Evolutionary conservation across 2,113 vertebrate genomes (phyloP).

Genomic region (Acanthochromis polyacanthus): DNA sequence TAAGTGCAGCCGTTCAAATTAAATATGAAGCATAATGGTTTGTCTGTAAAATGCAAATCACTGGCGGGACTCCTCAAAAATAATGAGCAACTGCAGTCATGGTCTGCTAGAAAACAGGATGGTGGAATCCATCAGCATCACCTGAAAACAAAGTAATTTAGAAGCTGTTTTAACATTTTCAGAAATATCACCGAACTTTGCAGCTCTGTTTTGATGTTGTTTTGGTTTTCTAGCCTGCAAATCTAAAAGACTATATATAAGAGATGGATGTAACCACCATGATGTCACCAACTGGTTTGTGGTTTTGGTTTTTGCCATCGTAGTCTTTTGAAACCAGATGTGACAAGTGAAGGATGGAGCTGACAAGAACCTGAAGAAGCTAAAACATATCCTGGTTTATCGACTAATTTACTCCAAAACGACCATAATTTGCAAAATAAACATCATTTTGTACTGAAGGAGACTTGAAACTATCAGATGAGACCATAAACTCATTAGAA

Average conservation of each 20-base stretch:
- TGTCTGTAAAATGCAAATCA: background rate
- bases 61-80: background rate
- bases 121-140: background rate
- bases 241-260: no score
- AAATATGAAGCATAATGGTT: background rate
- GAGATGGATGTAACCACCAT: background rate
- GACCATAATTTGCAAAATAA: no score
- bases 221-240: background rate
- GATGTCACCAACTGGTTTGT: background rate
- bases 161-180: background rate
- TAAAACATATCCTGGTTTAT: no score
- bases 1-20: background rate
- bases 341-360: no score
- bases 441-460: no score
- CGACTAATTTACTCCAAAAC: no score
- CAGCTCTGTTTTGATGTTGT: background rate
- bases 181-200: background rate
- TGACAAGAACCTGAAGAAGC: no score
- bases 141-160: background rate
- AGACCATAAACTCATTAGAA: no score
- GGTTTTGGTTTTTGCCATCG: no score
- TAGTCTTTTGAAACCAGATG: no score
- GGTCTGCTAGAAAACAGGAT: background rate
- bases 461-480: no score
- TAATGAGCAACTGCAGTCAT: background rate